A percentile compares a stretch with the other conserved stretches of the same genome.
These are phyloP conservation scores for Macrotrachela quadricornifera DNA, from an alignment of 1,140 invertebrate genomes.

Conservation along the genomic window DNA sequence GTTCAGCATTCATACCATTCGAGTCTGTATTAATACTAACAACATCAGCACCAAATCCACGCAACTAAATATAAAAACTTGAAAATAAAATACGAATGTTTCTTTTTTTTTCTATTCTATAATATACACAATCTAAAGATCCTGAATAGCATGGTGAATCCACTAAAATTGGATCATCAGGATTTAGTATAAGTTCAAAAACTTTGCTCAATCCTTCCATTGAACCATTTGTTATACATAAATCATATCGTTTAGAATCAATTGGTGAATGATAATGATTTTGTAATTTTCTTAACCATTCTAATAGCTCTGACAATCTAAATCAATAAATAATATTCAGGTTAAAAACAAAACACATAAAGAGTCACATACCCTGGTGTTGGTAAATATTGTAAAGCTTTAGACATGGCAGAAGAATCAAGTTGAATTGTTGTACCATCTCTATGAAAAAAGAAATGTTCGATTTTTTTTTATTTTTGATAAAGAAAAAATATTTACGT, in stretches of 20 bases:
- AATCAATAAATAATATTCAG: not conserved
- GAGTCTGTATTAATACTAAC: no score
- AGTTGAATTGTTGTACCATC: conserved; percentile 38
- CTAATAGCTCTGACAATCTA: conserved; percentile 38
- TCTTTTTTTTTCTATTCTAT: conserved; percentile 38
- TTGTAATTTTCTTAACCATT: conserved; percentile 42
- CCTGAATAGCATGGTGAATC: conserved; percentile 11
- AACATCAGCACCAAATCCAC: no score
- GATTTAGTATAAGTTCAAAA: not conserved
- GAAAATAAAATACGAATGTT: not conserved
- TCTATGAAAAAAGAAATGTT: conserved; percentile 6
- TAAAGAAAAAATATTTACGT: conserved; percentile 16
- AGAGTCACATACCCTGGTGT: conserved; percentile 39
- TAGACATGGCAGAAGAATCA: conserved; percentile 36
- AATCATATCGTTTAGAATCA: conserved; percentile 36
- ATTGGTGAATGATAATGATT: conserved; percentile 43
- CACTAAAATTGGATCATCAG: not conserved
- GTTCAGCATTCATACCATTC: conserved; percentile 21
- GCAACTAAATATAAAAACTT: no score
- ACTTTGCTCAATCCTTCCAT: conserved; percentile 52
- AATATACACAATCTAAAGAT: conserved; percentile 26
- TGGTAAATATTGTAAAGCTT: conserved; percentile 48
- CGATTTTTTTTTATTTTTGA: no score
- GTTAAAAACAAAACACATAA: not conserved
- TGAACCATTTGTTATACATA: conserved; percentile 46